A percentile compares a stretch with the other conserved stretches of the same genome.
These are phyloP conservation scores for Papilio polytes DNA, from an alignment of 1,140 invertebrate species.

Conservation along the genomic window DNA sequence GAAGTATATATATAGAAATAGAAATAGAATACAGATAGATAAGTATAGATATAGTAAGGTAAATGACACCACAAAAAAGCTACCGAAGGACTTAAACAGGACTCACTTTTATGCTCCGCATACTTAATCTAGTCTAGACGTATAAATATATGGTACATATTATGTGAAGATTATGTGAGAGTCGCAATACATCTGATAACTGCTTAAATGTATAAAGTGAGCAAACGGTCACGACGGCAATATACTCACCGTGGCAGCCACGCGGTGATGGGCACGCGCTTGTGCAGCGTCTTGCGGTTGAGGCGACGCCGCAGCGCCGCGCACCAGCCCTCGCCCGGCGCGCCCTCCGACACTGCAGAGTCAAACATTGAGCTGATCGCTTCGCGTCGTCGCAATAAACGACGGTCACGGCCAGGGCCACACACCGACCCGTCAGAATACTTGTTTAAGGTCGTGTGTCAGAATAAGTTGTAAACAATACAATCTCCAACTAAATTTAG, in stretches of 20 bases:
- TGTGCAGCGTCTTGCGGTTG: slow-evolving; percentile 88
- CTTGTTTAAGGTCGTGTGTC: not conserved
- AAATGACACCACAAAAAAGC: no score
- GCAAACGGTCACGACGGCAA: not conserved
- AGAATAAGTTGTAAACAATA: not conserved
- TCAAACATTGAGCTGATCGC: not conserved
- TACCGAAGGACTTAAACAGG: no score
- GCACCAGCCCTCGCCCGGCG: slow-evolving; percentile 64
- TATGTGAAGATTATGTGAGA: no score
- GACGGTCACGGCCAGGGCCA: no score
- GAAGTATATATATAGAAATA: no score
- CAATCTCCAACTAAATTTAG: not conserved
- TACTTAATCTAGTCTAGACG: no score
- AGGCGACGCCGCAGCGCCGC: slow-evolving; percentile 72
- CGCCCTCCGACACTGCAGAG: slow-evolving; percentile 59
- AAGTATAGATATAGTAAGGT: no score
- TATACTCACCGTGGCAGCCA: slow-evolving; percentile 87
- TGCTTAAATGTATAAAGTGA: not conserved
- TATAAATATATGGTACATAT: no score
- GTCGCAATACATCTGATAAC: no score
- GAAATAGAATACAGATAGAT: no score
- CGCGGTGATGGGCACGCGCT: slow-evolving; percentile 87
- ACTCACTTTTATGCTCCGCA: no score
- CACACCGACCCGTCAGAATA: not conserved
- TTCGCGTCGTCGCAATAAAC: no score